Base-by-base conservation (phyloP, 2,797 vertebrate species). In the Amblyraja radiata region DNA sequence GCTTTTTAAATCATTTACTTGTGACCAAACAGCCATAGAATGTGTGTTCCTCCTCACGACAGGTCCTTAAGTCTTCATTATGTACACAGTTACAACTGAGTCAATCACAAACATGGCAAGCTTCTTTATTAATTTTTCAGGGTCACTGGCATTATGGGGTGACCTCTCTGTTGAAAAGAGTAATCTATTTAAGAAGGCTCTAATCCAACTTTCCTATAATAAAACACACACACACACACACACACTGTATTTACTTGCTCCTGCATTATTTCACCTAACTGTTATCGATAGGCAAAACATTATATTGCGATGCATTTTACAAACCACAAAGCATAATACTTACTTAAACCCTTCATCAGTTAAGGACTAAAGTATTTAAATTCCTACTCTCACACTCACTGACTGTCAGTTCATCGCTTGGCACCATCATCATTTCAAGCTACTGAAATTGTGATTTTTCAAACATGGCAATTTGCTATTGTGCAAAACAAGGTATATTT, bases 101-200 rank as follows among this genome's bases (percentile, higher is more conserved):
- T 92, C 92, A 92, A 92, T 92, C 90, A 76, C 71, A 46, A 54
- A 91, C 21, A 73, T 73, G 71, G 90, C 68, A 91, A 91, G 25
- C 36, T 39, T 92, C 90, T 28, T 92, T 92, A 92, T 92, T 92
- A 92, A 92, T 76, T 92, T 92, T 73, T 92, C 71, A 92, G 90
- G 90, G 90, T 92, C 90, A 92, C 23, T 92, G 90, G 39, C 71
- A 76, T 92, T 92, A 76, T 76, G 46, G 90, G 25, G 39, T 76
- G 68, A 92, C 90, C 90, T 92, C 90, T 76, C 71, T 92, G 46
- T 46, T 74, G 71, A 92, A 76, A 2, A 71, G 3, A 74, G 71
- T 76, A 92, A 92, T 92, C 90, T 92, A 76, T 58, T 92, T 74
- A 74, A 54, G 0, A 54, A 92, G 39, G 73, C 73, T 54, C 71